Percentiles rank a stretch among this genome's conserved stretches.
These are phyloP conservation scores for Darevskia nairensis DNA, from an alignment of 2,797 vertebrate species.

Conservation along the genomic window DNA sequence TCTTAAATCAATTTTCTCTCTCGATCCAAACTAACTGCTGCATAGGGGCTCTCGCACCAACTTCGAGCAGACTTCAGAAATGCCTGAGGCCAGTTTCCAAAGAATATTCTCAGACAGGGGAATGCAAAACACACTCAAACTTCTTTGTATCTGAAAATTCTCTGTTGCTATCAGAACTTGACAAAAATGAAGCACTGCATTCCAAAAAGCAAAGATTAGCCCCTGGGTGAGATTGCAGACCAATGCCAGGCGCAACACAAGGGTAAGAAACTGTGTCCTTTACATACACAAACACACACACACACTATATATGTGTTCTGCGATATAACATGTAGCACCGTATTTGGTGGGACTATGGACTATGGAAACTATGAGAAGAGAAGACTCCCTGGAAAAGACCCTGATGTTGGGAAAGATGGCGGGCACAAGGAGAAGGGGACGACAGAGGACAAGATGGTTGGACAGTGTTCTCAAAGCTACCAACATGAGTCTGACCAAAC, in stretches of 20 bases:
- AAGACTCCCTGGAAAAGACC: too few species aligned
- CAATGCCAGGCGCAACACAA: background rate
- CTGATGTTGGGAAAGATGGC: too few species aligned
- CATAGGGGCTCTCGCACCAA: background rate
- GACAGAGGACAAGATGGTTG: too few species aligned
- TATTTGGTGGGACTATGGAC: too few species aligned
- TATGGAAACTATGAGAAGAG: too few species aligned
- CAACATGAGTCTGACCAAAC: too few species aligned
- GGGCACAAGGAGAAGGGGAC: too few species aligned
- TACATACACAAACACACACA: too few species aligned
- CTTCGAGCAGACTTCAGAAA: background rate
- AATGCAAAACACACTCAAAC: background rate
- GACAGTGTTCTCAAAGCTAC: too few species aligned
- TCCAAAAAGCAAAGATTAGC: background rate
- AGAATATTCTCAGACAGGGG: background rate
- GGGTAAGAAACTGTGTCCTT: background rate
- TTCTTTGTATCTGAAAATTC: background rate
- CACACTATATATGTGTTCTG: too few species aligned
- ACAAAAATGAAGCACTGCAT: background rate
- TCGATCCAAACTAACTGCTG: background rate
- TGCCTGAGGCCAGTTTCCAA: background rate
- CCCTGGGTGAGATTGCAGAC: background rate
- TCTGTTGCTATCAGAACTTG: background rate
- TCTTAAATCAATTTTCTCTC: slow-evolving; percentile 1
- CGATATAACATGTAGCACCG: background rate